A percentile compares a stretch with the other conserved stretches of the same genome.
phyloP scores from a whole-genome alignment of 2,888 invertebrate species.

The Rhodophaea formosa region DNA sequence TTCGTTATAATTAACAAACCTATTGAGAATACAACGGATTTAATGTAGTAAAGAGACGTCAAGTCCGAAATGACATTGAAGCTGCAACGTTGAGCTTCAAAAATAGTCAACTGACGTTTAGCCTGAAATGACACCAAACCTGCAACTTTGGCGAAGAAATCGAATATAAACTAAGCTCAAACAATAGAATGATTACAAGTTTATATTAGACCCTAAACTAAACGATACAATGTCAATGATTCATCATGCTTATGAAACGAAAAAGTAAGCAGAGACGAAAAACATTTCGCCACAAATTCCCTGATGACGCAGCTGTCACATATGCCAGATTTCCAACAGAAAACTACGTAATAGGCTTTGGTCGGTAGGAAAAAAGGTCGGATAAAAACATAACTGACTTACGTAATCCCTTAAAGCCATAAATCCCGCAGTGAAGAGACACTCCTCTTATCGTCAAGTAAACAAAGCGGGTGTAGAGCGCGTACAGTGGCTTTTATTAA shows the following conservation, averaged over 20 bases:
- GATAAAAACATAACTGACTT: slow-evolving; percentile 18
- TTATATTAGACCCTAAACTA: neutral
- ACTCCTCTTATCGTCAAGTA: slow-evolving; percentile 27
- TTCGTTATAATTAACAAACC: slow-evolving; percentile 4
- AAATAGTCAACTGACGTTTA: no score
- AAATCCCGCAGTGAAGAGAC: slow-evolving; percentile 23
- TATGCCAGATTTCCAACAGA: slow-evolving; percentile 10
- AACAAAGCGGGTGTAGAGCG: slow-evolving; percentile 16
- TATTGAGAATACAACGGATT: neutral
- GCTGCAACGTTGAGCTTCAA: neutral
- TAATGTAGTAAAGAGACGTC: neutral
- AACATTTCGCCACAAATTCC: neutral
- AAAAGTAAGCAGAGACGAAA: neutral
- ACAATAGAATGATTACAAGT: neutral
- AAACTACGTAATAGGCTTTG: neutral
- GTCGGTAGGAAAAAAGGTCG: neutral
- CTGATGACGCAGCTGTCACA: neutral
- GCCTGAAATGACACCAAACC: no score
- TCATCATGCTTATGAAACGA: neutral
- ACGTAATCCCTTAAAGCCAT: slow-evolving; percentile 22
- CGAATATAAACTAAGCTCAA: slow-evolving; percentile 7
- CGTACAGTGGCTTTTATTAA: slow-evolving; percentile 12
- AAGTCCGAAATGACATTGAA: neutral
- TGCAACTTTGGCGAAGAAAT: no score
- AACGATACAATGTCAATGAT: neutral